Conservation (phyloP, 2,113 vertebrate species). For the Ellobius talpinus region DNA sequence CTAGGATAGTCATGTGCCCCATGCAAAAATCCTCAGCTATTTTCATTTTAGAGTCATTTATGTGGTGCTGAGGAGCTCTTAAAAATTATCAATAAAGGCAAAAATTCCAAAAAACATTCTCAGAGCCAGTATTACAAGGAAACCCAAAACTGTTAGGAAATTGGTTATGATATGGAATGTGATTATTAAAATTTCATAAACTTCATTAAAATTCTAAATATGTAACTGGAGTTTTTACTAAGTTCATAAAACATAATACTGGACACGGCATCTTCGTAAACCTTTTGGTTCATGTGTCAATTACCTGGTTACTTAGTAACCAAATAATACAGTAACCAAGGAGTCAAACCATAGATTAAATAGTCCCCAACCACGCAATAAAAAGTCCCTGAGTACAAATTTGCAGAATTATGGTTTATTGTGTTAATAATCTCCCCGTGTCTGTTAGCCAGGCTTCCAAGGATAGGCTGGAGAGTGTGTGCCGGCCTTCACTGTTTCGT, state of each 20-base stretch:
- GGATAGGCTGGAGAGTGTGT: neutral
- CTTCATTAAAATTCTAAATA: slow-evolving; percentile 77
- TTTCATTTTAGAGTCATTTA: slow-evolving; percentile 76
- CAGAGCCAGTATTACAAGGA: slow-evolving; percentile 62
- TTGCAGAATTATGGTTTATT: slow-evolving; percentile 82
- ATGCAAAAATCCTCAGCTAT: slow-evolving; percentile 48
- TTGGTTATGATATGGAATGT: slow-evolving; percentile 80
- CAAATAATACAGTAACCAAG: slow-evolving; percentile 71
- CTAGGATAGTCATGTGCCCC: neutral
- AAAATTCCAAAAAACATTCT: slow-evolving; percentile 56
- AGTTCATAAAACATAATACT: slow-evolving; percentile 79
- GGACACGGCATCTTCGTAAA: slow-evolving; percentile 73
- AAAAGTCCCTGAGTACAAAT: slow-evolving; percentile 80
- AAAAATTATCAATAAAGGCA: slow-evolving; percentile 71
- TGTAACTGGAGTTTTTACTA: slow-evolving; percentile 78
- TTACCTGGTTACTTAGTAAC: slow-evolving; percentile 80
- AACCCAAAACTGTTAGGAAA: slow-evolving; percentile 74
- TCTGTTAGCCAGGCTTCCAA: slow-evolving; percentile 64
- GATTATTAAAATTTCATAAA: slow-evolving; percentile 75
- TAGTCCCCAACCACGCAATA: slow-evolving; percentile 76
- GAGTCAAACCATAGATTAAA: slow-evolving; percentile 78
- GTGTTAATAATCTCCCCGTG: slow-evolving; percentile 78
- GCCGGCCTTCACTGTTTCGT: slow-evolving; percentile 47
- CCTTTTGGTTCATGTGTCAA: slow-evolving; percentile 75
- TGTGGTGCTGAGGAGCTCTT: slow-evolving; percentile 58